These are phyloP conservation scores for Dipodomys stephensi DNA, from an alignment of 2,113 vertebrate species.

Conservation along the genomic window DNA sequence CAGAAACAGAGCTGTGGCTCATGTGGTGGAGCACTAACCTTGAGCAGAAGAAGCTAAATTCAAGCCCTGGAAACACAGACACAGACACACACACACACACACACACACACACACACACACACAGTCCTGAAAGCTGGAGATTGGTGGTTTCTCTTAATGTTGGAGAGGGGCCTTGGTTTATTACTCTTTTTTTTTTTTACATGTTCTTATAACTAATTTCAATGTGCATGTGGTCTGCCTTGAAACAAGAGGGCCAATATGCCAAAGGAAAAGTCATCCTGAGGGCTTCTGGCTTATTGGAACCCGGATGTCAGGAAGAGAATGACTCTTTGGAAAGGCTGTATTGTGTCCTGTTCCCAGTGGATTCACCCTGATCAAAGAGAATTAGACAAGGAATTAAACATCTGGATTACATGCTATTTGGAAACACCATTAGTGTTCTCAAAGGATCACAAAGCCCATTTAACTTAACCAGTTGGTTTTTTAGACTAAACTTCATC, in stretches of 20 bases:
- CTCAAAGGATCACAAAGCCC: background rate
- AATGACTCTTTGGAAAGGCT: background rate
- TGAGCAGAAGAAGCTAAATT: background rate
- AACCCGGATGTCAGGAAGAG: background rate
- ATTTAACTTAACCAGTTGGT: conserved; percentile 1
- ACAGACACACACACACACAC: no score
- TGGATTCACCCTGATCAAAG: background rate
- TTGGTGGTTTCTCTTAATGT: background rate
- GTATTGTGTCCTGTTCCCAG: background rate
- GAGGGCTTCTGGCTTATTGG: background rate
- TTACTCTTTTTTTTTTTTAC: background rate
- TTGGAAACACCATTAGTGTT: background rate
- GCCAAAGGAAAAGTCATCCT: background rate
- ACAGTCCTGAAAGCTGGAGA: background rate
- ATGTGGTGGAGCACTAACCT: no score
- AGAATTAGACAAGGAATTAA: conserved; percentile 30
- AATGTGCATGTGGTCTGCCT: background rate
- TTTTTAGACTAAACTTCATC: conserved; percentile 29
- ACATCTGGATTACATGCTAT: conserved; percentile 54
- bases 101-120: no score
- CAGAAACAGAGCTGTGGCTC: no score
- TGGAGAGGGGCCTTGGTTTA: background rate
- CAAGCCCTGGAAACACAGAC: background rate
- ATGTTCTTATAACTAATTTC: background rate
- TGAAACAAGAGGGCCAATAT: conserved; percentile 19